These are phyloP conservation scores for Yasuhikotakia modesta DNA, from an alignment of 2,797 vertebrate species.

Conservation along the genomic window DNA sequence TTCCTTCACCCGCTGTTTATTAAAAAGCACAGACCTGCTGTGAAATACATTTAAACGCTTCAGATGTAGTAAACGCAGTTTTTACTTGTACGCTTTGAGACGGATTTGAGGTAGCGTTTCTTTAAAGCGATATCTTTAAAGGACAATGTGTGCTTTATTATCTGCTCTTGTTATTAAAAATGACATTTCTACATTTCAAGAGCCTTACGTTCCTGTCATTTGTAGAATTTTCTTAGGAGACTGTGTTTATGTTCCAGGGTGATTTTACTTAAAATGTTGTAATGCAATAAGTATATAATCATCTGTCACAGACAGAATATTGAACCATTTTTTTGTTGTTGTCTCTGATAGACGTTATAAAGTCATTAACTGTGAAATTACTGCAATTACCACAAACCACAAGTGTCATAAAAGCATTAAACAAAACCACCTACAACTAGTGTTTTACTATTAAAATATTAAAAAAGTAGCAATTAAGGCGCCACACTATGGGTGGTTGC, in stretches of 20 bases:
- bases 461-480: no score
- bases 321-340: not conserved
- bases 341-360: not conserved
- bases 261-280: not conserved
- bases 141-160: conserved; percentile 8
- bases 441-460: not conserved
- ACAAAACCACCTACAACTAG: not conserved
- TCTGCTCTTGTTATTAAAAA: conserved; percentile 25
- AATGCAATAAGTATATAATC: conserved; percentile 10
- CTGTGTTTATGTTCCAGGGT: conserved; percentile 32
- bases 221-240: not conserved
- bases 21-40: not conserved
- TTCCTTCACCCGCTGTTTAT: not conserved
- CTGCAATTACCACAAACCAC: not conserved
- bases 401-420: not conserved
- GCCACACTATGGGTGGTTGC: not conserved
- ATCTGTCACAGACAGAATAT: not conserved
- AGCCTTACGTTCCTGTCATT: conserved; percentile 1
- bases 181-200: conserved; percentile 19
- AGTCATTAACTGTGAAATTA: conserved; percentile 9
- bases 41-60: conserved; percentile 19
- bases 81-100: not conserved
- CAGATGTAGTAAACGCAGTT: not conserved
- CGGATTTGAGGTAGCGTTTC: not conserved
- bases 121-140: conserved; percentile 26